Evolutionary conservation across 2,113 vertebrate species (phyloP), one percentile per base, ranked within the genome.

Genomic region (Agapornis roseicollis): DNA sequence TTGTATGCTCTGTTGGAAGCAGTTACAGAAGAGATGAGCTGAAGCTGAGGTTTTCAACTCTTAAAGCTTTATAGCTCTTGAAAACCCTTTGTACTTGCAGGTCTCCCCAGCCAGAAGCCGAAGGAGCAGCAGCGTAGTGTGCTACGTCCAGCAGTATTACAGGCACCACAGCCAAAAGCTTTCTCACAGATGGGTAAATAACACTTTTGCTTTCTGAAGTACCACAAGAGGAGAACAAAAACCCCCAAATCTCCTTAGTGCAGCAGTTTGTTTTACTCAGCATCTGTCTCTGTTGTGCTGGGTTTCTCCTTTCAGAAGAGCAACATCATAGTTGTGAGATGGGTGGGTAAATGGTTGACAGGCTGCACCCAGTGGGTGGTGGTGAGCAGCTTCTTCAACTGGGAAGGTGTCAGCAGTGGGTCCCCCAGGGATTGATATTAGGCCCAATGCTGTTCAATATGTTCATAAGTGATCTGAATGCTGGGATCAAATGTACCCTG

Each of bases 81-180:
- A 69, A 52, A 61, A 61, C 76, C 39, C 24, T 24, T 83, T 93
- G 68, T 58, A 4, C 90, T 98, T 98, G 44, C 98, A 99, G 99
- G 99, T 88, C 95, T 99, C 85, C 99, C 99, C 3, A 99, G 99
- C 98, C 99, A 99, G 97, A 99, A 99, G 96, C 99, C 99, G 63
- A 99, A 99, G 98, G 99, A 99, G 52, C 99, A 99, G 96, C 99
- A 99, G 92, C 98, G 99, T 56, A 99, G 99, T 17, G 99, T 99
- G 76, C 98, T 99, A 79, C 99, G 99, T 91, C 99, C 99, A 4
- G 99, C 99, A 12, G 98, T 99, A 41, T 95, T 99, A 37, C 99
- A 99, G 93, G 98, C 99, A 19, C 99, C 99, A 0, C 98, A 99
- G 92, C 98, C 98, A 10, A 99, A 99, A 97, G 97, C 98, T 65